Evolutionary conservation across 2,113 vertebrate genomes (phyloP).

Genomic region (Pterocles orientalis): DNA sequence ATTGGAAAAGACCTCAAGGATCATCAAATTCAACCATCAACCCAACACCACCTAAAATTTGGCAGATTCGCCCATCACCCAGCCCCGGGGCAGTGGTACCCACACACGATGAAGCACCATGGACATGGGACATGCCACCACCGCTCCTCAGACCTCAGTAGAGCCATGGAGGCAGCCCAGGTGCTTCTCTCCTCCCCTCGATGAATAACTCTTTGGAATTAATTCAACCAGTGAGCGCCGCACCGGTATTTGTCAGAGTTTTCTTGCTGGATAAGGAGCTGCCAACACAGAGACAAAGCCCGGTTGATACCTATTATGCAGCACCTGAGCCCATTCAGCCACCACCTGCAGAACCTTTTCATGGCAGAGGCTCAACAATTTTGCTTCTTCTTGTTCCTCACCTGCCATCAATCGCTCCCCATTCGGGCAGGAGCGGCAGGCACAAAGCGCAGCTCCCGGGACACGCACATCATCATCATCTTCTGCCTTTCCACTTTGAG

Average conservation of each 20-base stretch:
- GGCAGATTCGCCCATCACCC: not conserved
- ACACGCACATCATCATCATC: not conserved
- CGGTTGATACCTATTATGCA: not conserved
- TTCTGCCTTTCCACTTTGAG: not conserved
- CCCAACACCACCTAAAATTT: too few relatives aligned
- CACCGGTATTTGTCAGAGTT: not conserved
- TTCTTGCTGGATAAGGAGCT: not conserved
- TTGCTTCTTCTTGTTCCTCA: not conserved
- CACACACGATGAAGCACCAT: rapidly evolving
- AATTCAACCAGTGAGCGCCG: not conserved
- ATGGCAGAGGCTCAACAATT: not conserved
- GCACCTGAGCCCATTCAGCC: slow-evolving; percentile 69
- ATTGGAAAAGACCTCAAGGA: too few relatives aligned
- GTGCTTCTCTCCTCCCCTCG: not conserved
- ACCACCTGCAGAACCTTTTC: slow-evolving; percentile 70
- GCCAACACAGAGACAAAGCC: not conserved
- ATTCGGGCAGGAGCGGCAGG: not conserved
- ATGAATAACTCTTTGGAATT: not conserved
- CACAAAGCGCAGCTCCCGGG: not conserved
- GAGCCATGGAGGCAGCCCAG: not conserved
- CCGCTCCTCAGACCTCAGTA: not conserved
- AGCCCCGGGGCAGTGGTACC: rapidly evolving
- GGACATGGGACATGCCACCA: not conserved
- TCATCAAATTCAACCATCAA: too few relatives aligned
- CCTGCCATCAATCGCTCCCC: not conserved